Percentiles rank a stretch among this genome's conserved stretches.
phyloP scores from a whole-genome alignment of 1,140 invertebrate genomes.

The Nasonia longicornis region DNA sequence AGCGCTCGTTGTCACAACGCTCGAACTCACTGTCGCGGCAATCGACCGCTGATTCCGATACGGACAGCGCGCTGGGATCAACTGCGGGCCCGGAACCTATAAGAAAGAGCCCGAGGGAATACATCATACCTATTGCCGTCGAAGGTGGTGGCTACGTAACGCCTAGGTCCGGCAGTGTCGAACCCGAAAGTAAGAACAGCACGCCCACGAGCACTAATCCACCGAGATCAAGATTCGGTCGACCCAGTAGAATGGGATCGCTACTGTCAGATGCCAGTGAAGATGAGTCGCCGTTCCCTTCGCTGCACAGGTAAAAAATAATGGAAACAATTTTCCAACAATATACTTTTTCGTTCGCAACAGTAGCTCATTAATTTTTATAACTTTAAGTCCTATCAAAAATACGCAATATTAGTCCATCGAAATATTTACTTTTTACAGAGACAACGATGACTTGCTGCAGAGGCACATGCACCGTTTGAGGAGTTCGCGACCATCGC shows the following conservation, averaged over 20 bases:
- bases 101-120: conserved; percentile 88
- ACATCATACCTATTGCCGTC: conserved; percentile 91
- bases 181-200: conserved; percentile 75
- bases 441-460: conserved; percentile 65
- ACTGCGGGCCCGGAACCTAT: conserved; percentile 78
- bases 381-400: background rate
- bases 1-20: conserved; percentile 64
- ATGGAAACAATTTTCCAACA: background rate
- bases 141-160: conserved; percentile 89
- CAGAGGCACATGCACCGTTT: conserved; percentile 79
- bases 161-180: conserved; percentile 80
- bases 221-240: conserved; percentile 63
- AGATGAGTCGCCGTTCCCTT: conserved; percentile 75
- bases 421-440: conserved; percentile 38
- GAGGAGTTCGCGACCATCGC: conserved; percentile 79
- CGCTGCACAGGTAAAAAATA: conserved; percentile 65
- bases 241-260: conserved; percentile 64
- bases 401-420: background rate
- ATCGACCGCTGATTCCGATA: conserved; percentile 78
- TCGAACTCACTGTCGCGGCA: conserved; percentile 73
- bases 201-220: conserved; percentile 63
- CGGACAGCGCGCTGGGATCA: conserved; percentile 70
- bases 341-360: conserved; percentile 12
- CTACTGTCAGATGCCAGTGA: conserved; percentile 75
- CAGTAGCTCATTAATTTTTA: background rate